Percentiles rank a stretch among this genome's conserved stretches.
Evolutionary conservation across 2,797 vertebrate genomes (phyloP).

Genomic region (Nasua narica): DNA sequence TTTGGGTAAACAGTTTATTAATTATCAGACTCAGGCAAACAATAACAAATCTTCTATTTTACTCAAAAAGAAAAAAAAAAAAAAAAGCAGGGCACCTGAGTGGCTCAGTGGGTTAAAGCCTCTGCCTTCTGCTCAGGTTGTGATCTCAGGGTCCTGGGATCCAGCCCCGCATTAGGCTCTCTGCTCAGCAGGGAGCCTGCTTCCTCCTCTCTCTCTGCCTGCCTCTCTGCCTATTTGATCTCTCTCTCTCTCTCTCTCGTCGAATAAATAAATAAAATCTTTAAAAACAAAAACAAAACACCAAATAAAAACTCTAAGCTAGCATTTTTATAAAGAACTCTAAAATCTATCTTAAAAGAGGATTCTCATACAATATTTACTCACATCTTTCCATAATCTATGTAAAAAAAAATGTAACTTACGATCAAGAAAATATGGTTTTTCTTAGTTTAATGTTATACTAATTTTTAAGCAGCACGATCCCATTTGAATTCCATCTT

Average conservation of each 20-base stretch:
- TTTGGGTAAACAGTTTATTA: not conserved
- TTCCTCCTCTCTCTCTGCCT: no score
- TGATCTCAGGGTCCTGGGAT: no score
- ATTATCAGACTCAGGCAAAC: not conserved
- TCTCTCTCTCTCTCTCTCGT: no score
- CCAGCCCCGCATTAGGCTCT: no score
- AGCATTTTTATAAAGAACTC: slow-evolving; percentile 11
- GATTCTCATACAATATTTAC: not conserved
- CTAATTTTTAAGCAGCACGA: slow-evolving; percentile 28
- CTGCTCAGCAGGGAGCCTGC: no score
- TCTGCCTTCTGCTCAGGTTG: no score
- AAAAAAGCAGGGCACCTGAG: no score
- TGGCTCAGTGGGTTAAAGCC: no score
- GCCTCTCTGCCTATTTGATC: no score
- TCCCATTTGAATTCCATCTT: slow-evolving; percentile 26
- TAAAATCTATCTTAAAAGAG: not conserved
- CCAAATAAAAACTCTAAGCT: slow-evolving; percentile 27
- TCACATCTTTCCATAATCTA: not conserved
- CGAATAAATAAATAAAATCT: no score
- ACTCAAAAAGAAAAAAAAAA: not conserved
- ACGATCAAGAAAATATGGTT: not conserved
- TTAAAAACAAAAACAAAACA: slow-evolving; percentile 36
- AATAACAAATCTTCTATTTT: not conserved
- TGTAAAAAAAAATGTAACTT: not conserved
- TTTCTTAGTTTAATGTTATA: not conserved